These are phyloP conservation scores for Diceros bicornis DNA, from an alignment of 2,797 vertebrate genomes.

Conservation along the genomic window DNA sequence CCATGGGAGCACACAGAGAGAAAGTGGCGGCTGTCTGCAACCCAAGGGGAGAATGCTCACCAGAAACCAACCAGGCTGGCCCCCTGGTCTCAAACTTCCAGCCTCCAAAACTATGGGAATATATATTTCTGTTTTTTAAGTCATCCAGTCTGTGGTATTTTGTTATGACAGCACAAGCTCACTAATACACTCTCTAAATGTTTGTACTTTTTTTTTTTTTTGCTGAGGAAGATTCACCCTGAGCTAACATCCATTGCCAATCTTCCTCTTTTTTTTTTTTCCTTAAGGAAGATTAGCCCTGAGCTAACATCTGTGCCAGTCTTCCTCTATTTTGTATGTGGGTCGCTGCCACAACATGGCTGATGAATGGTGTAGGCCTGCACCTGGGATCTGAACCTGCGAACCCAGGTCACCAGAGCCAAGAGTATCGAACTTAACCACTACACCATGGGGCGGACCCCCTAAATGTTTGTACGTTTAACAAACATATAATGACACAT, in stretches of 20 bases:
- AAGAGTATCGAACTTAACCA: too few relatives aligned
- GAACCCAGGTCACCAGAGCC: too few relatives aligned
- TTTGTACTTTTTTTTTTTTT: neutral
- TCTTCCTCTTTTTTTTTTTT: too few relatives aligned
- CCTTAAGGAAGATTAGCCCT: too few relatives aligned
- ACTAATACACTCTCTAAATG: neutral
- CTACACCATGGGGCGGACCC: too few relatives aligned
- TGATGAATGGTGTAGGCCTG: too few relatives aligned
- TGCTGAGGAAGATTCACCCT: too few relatives aligned
- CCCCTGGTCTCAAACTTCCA: neutral
- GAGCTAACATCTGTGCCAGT: too few relatives aligned
- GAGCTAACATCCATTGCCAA: too few relatives aligned
- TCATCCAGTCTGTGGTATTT: neutral
- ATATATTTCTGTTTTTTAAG: neutral
- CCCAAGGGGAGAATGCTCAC: neutral
- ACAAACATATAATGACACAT: neutral
- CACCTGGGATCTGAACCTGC: too few relatives aligned
- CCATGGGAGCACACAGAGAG: neutral
- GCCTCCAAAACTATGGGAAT: neutral
- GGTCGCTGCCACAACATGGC: too few relatives aligned
- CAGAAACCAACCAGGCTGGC: neutral
- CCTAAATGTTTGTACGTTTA: neutral
- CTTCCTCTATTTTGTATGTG: too few relatives aligned
- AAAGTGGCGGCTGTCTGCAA: neutral
- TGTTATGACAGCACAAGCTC: neutral